Conservation (phyloP, 2,888 invertebrate species). For the Linyphia triangularis region DNA sequence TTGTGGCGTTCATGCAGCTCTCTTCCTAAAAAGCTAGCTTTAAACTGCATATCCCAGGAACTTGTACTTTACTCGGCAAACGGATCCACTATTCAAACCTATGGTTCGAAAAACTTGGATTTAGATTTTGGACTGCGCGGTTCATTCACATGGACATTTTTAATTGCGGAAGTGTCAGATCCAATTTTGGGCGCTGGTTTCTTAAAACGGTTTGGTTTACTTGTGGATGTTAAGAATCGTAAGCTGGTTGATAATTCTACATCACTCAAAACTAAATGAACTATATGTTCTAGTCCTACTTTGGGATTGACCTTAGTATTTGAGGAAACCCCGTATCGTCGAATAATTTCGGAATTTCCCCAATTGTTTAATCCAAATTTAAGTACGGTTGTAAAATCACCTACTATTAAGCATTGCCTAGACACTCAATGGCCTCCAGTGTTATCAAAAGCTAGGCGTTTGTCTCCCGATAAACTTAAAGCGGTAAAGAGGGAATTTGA, state of each 20-base stretch:
- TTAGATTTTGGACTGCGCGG: constrained; percentile 55
- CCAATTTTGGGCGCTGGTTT: constrained; percentile 76
- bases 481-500: background rate
- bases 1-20: background rate
- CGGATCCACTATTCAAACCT: background rate
- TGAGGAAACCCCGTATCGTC: background rate
- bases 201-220: background rate
- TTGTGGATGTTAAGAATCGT: constrained; percentile 20
- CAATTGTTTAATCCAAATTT: background rate
- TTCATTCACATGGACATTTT: constrained; percentile 59
- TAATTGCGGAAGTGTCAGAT: constrained; percentile 71
- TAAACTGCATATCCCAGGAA: background rate
- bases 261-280: background rate
- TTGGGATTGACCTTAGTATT: background rate
- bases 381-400: background rate
- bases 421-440: constrained; percentile 15
- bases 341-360: background rate
- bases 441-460: constrained; percentile 8
- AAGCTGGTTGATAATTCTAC: background rate
- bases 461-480: background rate
- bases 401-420: background rate
- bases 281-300: background rate
- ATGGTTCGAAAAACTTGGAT: background rate
- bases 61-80: background rate
- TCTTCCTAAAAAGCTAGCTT: background rate